These are phyloP conservation scores for Oophaga sylvatica DNA, from an alignment of 2,797 vertebrate species.

Conservation along the genomic window DNA sequence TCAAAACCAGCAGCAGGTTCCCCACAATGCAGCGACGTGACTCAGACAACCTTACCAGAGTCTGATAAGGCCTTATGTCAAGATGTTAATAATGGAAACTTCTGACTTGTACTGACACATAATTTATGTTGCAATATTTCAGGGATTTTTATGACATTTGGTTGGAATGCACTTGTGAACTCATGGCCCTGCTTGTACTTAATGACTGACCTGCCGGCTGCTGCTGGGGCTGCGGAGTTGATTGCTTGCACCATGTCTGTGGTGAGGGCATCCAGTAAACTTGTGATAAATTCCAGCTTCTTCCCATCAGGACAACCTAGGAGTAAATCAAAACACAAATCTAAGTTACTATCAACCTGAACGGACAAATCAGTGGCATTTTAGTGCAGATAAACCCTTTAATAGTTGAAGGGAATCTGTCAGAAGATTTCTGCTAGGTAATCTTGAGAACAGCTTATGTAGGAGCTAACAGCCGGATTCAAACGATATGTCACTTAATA, in stretches of 20 bases:
- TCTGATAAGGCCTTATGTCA: not conserved
- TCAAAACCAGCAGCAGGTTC: not conserved
- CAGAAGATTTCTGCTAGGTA: too few relatives aligned
- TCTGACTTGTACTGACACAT: not conserved
- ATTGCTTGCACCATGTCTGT: constrained; percentile 99
- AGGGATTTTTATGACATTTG: not conserved
- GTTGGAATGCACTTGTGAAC: constrained; percentile 2
- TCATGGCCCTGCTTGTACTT: not conserved
- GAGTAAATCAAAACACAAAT: constrained; percentile 46
- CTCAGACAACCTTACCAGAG: not conserved
- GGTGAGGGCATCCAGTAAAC: constrained; percentile 94
- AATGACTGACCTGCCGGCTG: constrained; percentile 92
- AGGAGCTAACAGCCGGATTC: too few relatives aligned
- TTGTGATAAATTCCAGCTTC: constrained; percentile 97
- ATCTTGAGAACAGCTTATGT: too few relatives aligned
- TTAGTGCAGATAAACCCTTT: not conserved
- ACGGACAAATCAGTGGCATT: not conserved
- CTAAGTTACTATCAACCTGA: not conserved
- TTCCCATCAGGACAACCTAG: constrained; percentile 96
- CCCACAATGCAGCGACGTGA: not conserved
- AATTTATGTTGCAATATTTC: constrained; percentile 21
- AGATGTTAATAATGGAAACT: constrained; percentile 9
- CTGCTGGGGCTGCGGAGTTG: constrained; percentile 93
- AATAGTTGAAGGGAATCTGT: too few relatives aligned
- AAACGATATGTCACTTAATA: too few relatives aligned